These are phyloP conservation scores for Beroe forskalii DNA, from an alignment of 37 sponge, comb jelly and placozoan genomes.

Conservation along the genomic window DNA sequence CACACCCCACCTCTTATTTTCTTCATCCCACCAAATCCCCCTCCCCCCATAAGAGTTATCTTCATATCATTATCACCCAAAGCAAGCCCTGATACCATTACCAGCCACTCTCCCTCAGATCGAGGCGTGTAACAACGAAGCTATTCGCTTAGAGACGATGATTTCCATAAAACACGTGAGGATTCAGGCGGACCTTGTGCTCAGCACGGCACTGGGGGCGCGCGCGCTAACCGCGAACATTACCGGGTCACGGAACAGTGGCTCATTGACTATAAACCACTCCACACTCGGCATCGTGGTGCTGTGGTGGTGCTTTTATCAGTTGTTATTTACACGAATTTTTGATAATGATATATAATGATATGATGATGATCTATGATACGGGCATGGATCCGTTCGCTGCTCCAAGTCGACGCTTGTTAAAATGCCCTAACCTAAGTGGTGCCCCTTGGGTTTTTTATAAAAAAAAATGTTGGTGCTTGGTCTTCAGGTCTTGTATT, in stretches of 20 bases:
- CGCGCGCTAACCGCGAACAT: background rate
- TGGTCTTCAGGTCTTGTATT: too few relatives aligned
- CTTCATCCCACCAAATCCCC: too few relatives aligned
- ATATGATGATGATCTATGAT: background rate
- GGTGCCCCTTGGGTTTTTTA: too few relatives aligned
- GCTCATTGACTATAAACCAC: background rate
- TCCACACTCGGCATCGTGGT: background rate
- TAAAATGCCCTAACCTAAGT: too few relatives aligned
- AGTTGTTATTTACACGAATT: background rate
- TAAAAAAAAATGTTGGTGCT: too few relatives aligned
- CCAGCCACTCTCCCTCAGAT: background rate
- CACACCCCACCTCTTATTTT: too few relatives aligned
- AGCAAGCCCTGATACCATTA: too few relatives aligned
- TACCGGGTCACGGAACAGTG: background rate
- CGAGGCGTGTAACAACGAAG: slow-evolving; percentile 56
- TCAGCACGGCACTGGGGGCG: slow-evolving; percentile 14
- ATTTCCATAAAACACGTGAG: slow-evolving; percentile 28
- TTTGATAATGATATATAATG: background rate
- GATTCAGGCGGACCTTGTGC: slow-evolving; percentile 31
- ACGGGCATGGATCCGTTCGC: too few relatives aligned
- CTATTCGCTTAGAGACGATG: slow-evolving; percentile 48
- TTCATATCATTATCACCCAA: too few relatives aligned
- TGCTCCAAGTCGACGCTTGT: too few relatives aligned
- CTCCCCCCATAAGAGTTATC: too few relatives aligned
- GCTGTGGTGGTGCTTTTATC: background rate